Evolutionary conservation across 2,888 invertebrate species (phyloP), one percentile per base, ranked within the genome.

Genomic region (Monopis laevigella): DNA sequence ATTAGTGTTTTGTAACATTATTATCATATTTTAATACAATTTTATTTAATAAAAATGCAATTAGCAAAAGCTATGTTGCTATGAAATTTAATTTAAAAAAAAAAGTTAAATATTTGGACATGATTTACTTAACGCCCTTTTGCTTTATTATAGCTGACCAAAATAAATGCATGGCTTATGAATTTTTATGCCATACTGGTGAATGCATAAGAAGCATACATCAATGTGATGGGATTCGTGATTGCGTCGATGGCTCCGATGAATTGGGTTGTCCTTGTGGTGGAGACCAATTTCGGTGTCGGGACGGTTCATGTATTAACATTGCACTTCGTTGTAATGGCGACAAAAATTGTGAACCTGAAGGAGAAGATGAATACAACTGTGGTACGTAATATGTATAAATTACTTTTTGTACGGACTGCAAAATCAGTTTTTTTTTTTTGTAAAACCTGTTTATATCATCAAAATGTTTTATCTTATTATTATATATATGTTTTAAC

Each of bases 291-390:
- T 83, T 81, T 59, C 63, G 63, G 39, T 88, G 88, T 63, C 71
- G 86, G 52, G 84, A 88, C 54, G 87, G 87, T 47, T 68, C 82
- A 57, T 90, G 90, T 69, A 82, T 89, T 62, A 78, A 83, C 55
- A 68, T 78, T 50, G 78, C 80, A 38, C 82, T 82, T 49, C 75
- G 83, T 53, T 92, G 92, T 66, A 84, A 92, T 60, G 82, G 82
- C 50, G 58, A 64, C 42, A 56, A 52, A 48, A 85, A 89, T 59
- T 89, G 88, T 64, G 51, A 42, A 24, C 59, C 69, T 17, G 77
- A 82, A 56, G 84, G 84, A 44, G 85, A 84, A 52, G 88, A 89
- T 54, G 89, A 89, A 65, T 54, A 54, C 40, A 74, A 78, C 49
- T 86, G 85, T 52, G 81, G 82, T 70, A 62, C 58, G 62, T 60